Base-by-base conservation (phyloP, 1,140 invertebrate genomes). In the Scaptomyza montana region DNA sequence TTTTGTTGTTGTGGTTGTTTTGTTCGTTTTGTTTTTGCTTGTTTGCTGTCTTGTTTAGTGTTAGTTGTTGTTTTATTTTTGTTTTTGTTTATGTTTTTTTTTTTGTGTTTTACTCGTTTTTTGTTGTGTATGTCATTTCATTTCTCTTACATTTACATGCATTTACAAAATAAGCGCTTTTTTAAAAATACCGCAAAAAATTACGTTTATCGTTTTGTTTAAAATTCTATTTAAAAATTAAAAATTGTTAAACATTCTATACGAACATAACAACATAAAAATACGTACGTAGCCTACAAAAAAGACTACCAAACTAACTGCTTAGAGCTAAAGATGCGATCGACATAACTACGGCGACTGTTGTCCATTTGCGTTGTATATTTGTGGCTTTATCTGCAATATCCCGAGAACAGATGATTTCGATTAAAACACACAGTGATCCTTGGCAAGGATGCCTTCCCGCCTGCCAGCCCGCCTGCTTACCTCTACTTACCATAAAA, bases 131-230 rank as follows among this genome's bases (percentile, higher is more conserved):
- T 74, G 68, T 78, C 51, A 76, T 47, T 79, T 21, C 30, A 46
- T 86, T 80, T 75, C 50, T 73, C 90, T 91, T 90, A 91, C 71
- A 87, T 84, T 84, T 90, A 91, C 78, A 91, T 91, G 90, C 90
- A 91, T 91, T 85, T 91, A 91, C 84, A 91, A 91, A 91, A 91
- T 91, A 91, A 91, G 90, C 90, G 89, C 77, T 78, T 85, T 85
- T 87, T 91, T 89, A 69, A 91, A 91, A 91, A 91, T 91, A 89
- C 87, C 90, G 90, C 90, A 89, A 91, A 91, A 89, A 91, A 89
- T 89, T 89, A 86, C 85, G 78, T 90, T 90, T 91, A 87, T 87
- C 77, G 74, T 81, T 81, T 85, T 33, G 30, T 36, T 36, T 73
- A 91, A 91, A 91, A 90, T 71, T 91, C 82, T 90, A 91, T 90